Percentiles rank a stretch among this genome's conserved stretches.
These are phyloP conservation scores for Haemorhous mexicanus DNA, from an alignment of 2,113 vertebrate genomes.

Conservation along the genomic window DNA sequence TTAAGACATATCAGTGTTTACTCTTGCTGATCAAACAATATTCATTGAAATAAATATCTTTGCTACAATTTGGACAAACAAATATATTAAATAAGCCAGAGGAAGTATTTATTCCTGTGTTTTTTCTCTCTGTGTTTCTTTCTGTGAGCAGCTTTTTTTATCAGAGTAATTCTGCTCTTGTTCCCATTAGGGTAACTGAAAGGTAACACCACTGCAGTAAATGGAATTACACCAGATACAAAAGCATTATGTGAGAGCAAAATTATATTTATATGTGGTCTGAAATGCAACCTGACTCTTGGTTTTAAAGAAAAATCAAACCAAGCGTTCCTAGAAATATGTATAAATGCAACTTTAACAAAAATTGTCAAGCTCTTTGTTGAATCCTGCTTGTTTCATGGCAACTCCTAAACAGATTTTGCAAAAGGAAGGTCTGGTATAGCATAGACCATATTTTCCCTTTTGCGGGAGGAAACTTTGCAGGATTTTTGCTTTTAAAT, in stretches of 20 bases:
- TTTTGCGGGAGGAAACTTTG: conserved; percentile 21
- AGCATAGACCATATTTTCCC: conserved; percentile 20
- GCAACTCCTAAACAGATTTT: conserved; percentile 19
- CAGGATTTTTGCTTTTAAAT: conserved; percentile 58
- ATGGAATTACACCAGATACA: conserved; percentile 46
- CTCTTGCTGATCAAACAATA: conserved; percentile 34
- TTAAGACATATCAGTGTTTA: conserved; percentile 1
- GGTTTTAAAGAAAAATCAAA: conserved; percentile 28
- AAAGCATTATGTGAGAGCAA: conserved; percentile 46
- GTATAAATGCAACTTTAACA: conserved; percentile 12
- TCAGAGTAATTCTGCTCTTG: background rate
- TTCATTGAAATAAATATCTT: conserved; percentile 27
- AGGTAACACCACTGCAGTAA: conserved; percentile 25
- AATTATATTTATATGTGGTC: conserved; percentile 57
- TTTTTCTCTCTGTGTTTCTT: conserved; percentile 3
- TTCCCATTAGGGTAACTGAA: conserved; percentile 46
- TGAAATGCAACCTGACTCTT: conserved; percentile 40
- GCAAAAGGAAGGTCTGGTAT: conserved; percentile 8
- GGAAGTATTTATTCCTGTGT: conserved; percentile 27
- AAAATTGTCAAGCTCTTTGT: background rate
- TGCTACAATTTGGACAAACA: conserved; percentile 33
- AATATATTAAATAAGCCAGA: conserved; percentile 14
- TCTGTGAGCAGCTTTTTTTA: conserved; percentile 15
- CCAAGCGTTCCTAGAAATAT: background rate
- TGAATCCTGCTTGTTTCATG: conserved; percentile 9